A percentile compares a stretch with the other conserved stretches of the same genome.
Conservation (phyloP, 2,888 invertebrate genomes). For the Phorcus lineatus region DNA sequence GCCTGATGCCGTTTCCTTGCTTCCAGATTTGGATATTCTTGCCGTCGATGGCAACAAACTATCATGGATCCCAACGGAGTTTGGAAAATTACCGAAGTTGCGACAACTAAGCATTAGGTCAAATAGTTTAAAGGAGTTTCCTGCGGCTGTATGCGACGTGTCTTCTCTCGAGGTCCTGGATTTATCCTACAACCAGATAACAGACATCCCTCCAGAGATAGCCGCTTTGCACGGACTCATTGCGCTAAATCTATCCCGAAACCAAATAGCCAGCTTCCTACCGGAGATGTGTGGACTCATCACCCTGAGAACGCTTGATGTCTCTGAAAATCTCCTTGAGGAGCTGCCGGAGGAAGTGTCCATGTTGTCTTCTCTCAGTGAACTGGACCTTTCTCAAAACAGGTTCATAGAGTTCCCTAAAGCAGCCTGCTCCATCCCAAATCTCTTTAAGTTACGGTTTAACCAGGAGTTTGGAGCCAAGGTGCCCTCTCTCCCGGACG, state of each 20-base stretch:
- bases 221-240: constrained; percentile 54
- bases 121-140: constrained; percentile 64
- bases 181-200: constrained; percentile 57
- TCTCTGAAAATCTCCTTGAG: constrained; percentile 59
- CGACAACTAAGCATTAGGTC: constrained; percentile 60
- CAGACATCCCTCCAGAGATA: constrained; percentile 58
- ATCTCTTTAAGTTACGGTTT: constrained; percentile 62
- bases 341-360: constrained; percentile 83
- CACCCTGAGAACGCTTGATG: constrained; percentile 55
- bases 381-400: constrained; percentile 69
- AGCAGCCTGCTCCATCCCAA: constrained; percentile 62
- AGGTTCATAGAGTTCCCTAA: constrained; percentile 68
- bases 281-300: constrained; percentile 55
- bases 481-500: constrained; percentile 64
- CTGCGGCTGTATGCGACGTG: constrained; percentile 55
- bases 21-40: constrained; percentile 55
- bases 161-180: constrained; percentile 58
- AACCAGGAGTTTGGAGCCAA: constrained; percentile 62
- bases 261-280: constrained; percentile 56
- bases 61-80: constrained; percentile 60
- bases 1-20: constrained; percentile 59
- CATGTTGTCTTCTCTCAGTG: constrained; percentile 78
- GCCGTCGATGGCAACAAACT: constrained; percentile 60
- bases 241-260: constrained; percentile 55
- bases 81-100: constrained; percentile 61